Base-by-base conservation (phyloP, 2,888 invertebrate species). In the Drosophila subsilvestris region DNA sequence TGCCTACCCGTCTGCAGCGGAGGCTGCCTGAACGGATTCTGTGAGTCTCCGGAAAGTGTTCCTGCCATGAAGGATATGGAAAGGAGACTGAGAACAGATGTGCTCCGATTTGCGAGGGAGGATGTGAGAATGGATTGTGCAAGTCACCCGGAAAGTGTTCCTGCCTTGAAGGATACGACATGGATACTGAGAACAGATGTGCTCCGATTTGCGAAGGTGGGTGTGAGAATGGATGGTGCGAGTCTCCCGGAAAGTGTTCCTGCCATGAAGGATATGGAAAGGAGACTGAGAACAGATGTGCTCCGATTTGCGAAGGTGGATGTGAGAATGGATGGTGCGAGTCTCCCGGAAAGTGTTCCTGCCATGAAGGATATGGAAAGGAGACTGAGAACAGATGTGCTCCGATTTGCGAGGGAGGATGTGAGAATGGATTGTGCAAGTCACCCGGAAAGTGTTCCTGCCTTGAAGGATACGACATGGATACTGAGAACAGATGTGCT, bases 1-100 rank as follows among this genome's bases (percentile, higher is more conserved):
- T 72, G 72, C n/a, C 8, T 47, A 17, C 66, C 72, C 18, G 7
- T 25, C 8, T 72, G 72, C 14, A 12, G 14, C 1, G 44, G 6
- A 0, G 53, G 27, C 0, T 78, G 77, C 48, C 20, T 29, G 12
- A 50, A 86, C 42, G 93, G 93, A 2, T 79, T 75, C 8, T 86
- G 83, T 49, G 42, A 42, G 17, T 7, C 51, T 7, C 51, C 3
- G 50, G 32, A 27, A 50, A 12, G 3, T 51, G 51, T 17, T 17
- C 73, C 9, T 79, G 87, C 51, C 25, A 47, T 9, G 43, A 43
- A 2, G 57, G 57, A 22, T 58, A 22, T 25, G 25, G 25, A 25
- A 25, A 4, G 4, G 25, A 4, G 25, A 25, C 5, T 20, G 20
- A 2, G 20, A 25, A 6, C 25, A 25, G 3, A 3, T 25, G 69